These are phyloP conservation scores for Podarcis cretensis DNA, from an alignment of 2,113 vertebrate genomes.

Conservation along the genomic window DNA sequence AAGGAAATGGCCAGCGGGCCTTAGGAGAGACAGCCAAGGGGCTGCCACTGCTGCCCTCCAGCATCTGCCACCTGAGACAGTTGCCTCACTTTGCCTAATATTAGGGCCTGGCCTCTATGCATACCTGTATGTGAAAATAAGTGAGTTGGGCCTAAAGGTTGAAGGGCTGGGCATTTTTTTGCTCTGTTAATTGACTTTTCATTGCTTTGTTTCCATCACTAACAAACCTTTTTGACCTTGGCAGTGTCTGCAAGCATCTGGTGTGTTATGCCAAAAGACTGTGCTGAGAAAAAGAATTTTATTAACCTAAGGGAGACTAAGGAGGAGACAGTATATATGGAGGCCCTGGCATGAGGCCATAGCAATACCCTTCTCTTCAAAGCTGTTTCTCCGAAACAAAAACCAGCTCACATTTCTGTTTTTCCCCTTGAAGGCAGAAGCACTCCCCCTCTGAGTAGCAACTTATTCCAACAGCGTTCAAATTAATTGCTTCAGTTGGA, in stretches of 20 bases:
- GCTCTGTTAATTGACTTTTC: background rate
- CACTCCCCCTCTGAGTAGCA: background rate
- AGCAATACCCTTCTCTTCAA: background rate
- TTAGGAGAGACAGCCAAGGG: too few species aligned
- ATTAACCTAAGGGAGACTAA: background rate
- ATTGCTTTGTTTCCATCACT: background rate
- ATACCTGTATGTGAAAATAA: background rate
- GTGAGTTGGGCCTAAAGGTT: background rate
- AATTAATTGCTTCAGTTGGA: background rate
- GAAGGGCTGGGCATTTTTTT: background rate
- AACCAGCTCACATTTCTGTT: background rate
- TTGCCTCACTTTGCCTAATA: too few species aligned
- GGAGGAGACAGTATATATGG: background rate
- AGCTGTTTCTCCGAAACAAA: background rate
- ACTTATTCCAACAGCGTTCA: rapidly evolving
- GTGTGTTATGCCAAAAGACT: background rate
- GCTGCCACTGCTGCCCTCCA: too few species aligned
- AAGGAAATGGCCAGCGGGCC: too few species aligned
- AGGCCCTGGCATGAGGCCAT: too few species aligned
- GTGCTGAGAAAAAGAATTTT: background rate
- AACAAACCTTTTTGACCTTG: background rate
- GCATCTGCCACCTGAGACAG: too few species aligned
- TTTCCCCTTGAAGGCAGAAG: background rate
- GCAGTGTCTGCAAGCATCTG: background rate
- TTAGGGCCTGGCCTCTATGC: background rate